Conservation (phyloP, 2,888 invertebrate genomes). For the Protonemura montana region DNA sequence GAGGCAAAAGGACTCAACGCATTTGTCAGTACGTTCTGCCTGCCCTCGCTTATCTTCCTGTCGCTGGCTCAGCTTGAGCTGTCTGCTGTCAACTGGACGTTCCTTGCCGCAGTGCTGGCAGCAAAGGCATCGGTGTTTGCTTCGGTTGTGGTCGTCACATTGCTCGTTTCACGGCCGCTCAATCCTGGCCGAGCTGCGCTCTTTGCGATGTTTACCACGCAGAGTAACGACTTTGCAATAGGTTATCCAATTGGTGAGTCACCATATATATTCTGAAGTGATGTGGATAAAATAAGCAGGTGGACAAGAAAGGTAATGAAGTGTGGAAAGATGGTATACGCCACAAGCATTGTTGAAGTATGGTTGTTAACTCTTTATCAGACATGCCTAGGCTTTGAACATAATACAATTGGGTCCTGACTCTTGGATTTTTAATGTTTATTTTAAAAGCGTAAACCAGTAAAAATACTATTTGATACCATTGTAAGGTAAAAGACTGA, state of each 20-base stretch:
- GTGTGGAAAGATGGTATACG: too few relatives aligned
- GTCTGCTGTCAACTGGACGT: slow-evolving; percentile 87
- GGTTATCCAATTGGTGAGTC: slow-evolving; percentile 91
- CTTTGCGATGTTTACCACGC: slow-evolving; percentile 93
- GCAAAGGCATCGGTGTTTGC: slow-evolving; percentile 88
- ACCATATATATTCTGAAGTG: background rate
- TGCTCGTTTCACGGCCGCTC: slow-evolving; percentile 79
- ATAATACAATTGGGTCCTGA: too few relatives aligned
- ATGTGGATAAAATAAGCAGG: too few relatives aligned
- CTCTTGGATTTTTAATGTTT: too few relatives aligned
- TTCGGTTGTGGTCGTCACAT: slow-evolving; percentile 76
- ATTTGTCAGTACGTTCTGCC: slow-evolving; percentile 91
- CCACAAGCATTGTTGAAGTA: too few relatives aligned
- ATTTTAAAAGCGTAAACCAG: too few relatives aligned
- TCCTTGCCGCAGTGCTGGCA: slow-evolving; percentile 83
- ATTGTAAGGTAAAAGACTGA: too few relatives aligned
- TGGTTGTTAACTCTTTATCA: too few relatives aligned
- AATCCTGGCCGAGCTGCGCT: slow-evolving; percentile 87
- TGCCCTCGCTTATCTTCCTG: slow-evolving; percentile 91
- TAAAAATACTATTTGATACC: too few relatives aligned
- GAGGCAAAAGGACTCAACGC: slow-evolving; percentile 91
- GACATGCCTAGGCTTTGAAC: too few relatives aligned
- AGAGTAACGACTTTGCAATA: slow-evolving; percentile 97
- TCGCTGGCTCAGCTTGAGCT: slow-evolving; percentile 87
- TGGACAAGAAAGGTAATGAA: too few relatives aligned